A percentile compares a stretch with the other conserved stretches of the same genome.
Conservation (phyloP, 2,888 invertebrate species). For the Hypomecis punctinalis region DNA sequence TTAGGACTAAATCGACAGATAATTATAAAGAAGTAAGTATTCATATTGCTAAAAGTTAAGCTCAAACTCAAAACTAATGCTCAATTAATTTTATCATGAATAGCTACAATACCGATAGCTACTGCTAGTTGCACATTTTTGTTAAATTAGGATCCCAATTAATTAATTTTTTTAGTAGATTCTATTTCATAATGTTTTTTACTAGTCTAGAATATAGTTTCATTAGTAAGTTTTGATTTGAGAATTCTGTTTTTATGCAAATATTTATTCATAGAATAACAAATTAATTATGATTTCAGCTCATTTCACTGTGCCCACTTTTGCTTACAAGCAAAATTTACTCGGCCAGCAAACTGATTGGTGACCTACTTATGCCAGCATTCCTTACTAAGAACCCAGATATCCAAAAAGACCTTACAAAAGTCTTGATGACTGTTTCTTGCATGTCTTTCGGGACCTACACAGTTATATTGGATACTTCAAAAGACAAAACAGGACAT, state of each 20-base stretch:
- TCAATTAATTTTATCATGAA: too few species aligned
- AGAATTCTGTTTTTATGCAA: neutral
- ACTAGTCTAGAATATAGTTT: too few species aligned
- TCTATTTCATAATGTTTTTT: too few species aligned
- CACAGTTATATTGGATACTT: conserved; percentile 49
- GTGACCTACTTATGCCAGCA: conserved; percentile 73
- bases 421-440: conserved; percentile 60
- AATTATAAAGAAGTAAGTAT: conserved; percentile 54
- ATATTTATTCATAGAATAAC: neutral
- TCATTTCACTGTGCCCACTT: conserved; percentile 66
- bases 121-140: too few species aligned
- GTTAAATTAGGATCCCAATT: too few species aligned
- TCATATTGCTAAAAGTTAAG: too few species aligned
- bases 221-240: too few species aligned
- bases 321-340: conserved; percentile 64
- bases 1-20: conserved; percentile 53
- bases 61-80: too few species aligned
- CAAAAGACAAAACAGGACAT: conserved; percentile 54
- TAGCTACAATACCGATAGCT: too few species aligned
- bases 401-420: conserved; percentile 60
- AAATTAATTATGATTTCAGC: conserved; percentile 57
- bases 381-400: conserved; percentile 64
- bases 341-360: conserved; percentile 71
- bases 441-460: conserved; percentile 70
- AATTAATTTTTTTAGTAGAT: too few species aligned